These are phyloP conservation scores for Benitochromis conjunctus DNA, from an alignment of 2,113 vertebrate genomes.

Conservation along the genomic window DNA sequence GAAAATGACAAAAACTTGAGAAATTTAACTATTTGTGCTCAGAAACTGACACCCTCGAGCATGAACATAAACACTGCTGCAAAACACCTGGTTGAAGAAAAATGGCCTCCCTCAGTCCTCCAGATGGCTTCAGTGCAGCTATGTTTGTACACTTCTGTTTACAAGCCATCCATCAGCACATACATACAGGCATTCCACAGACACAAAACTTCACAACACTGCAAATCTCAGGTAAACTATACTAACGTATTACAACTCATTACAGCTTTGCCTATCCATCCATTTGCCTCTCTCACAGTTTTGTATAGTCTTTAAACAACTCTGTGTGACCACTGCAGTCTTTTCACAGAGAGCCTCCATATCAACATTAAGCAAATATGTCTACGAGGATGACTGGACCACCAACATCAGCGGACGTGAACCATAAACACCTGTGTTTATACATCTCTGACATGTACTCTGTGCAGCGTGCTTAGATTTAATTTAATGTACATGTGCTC, in stretches of 20 bases:
- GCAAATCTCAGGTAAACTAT: slow-evolving; percentile 22
- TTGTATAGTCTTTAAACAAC: not conserved
- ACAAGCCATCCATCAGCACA: slow-evolving; percentile 27
- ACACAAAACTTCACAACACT: not conserved
- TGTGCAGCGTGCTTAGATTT: not conserved
- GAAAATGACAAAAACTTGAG: not conserved
- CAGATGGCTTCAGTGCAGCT: slow-evolving; percentile 17
- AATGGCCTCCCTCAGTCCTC: not conserved
- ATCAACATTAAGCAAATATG: not conserved
- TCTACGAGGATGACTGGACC: slow-evolving; percentile 7
- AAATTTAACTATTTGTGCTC: not conserved
- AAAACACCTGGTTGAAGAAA: not conserved
- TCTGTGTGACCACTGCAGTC: not conserved
- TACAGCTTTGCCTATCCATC: not conserved
- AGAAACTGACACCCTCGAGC: not conserved
- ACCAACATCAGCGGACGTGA: slow-evolving; percentile 8
- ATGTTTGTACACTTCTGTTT: slow-evolving; percentile 51
- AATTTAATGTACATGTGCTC: not conserved
- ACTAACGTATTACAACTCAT: not conserved
- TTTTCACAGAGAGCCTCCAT: not conserved
- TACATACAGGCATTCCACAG: slow-evolving; percentile 36
- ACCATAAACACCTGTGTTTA: not conserved
- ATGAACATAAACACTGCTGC: not conserved
- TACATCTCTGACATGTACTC: not conserved
- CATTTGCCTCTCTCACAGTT: not conserved